Evolutionary conservation across 1,140 invertebrate genomes (phyloP), one percentile per base, ranked within the genome.

Genomic region (Drosophila truncata): DNA sequence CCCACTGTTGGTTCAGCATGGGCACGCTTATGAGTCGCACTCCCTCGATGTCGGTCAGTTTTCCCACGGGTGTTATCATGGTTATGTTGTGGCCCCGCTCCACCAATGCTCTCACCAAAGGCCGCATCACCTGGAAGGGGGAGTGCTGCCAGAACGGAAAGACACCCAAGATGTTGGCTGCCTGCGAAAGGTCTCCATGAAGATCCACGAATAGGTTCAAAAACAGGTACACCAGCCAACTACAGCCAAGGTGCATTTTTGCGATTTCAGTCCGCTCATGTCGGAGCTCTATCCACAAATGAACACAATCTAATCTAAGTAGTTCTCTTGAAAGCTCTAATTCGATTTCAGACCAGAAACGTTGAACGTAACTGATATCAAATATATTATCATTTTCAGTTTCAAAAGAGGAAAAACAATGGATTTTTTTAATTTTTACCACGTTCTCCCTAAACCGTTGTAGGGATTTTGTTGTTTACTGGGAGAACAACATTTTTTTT

Each of bases 131-230:
- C 31, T 35, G 13, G 18, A 33, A 54, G 50, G 50, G 29, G 1
- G 50, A 35, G 13, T 9, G 8, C 65, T 65, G 16, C 3, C 44
- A 57, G 23, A 67, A 80, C 0, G 62, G 23, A 13, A 80, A 72
- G 13, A 82, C 62, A 13, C 23, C 62, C 37, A 82, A 42, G 16
- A 82, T 82, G 18, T 59, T 62, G 20, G 63, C 73, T 1, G 72
- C 62, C 29, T 35, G 29, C 20, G 47, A 25, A 14, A 37, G 13
- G 4, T 23, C 27, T 20, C 42, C 27, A 20, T 23, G 20, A 3
- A 31, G 14, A n/a, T 5, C n/a, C 25, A 65, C 9, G 3, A 27
- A 1, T 1, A 62, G 14, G 33, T n/a, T n/a, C n/a, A n/a, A n/a
- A n/a, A n/a, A 25, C 2, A 71, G 8, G 31, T 20, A 39, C 13